A percentile compares a stretch with the other conserved stretches of the same genome.
Evolutionary conservation across 2,113 vertebrate species (phyloP).

Genomic region (Nothobranchius furzeri): DNA sequence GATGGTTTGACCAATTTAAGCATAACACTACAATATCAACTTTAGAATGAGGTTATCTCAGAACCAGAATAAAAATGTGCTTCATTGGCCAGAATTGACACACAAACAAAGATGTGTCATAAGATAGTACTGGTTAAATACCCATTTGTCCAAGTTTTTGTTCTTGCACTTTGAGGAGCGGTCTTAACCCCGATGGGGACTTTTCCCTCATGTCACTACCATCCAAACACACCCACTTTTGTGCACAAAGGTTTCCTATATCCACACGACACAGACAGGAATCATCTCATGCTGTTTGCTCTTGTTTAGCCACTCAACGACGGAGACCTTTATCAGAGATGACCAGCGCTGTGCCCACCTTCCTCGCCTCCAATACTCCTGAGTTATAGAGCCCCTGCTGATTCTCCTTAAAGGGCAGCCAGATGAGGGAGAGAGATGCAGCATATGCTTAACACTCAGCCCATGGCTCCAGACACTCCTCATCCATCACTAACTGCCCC

Average conservation of each 20-base stretch:
- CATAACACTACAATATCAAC: too few species aligned
- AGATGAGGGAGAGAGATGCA: conserved; percentile 57
- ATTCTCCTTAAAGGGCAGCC: conserved; percentile 72
- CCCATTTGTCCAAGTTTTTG: background rate
- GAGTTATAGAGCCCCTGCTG: conserved; percentile 71
- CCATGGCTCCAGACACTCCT: conserved; percentile 60
- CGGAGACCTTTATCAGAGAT: conserved; percentile 67
- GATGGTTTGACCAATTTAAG: too few species aligned
- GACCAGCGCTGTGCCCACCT: conserved; percentile 52
- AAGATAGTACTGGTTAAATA: too few species aligned
- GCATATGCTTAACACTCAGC: conserved; percentile 63
- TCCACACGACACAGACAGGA: conserved; percentile 45
- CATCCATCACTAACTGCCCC: conserved; percentile 77
- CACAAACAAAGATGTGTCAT: too few species aligned
- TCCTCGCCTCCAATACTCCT: conserved; percentile 47
- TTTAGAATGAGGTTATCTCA: too few species aligned
- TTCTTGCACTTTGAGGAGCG: background rate
- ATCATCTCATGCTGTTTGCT: conserved; percentile 54
- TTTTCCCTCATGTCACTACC: conserved; percentile 14
- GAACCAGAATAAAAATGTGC: too few species aligned
- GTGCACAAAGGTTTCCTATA: conserved; percentile 30
- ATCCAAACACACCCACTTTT: conserved; percentile 31
- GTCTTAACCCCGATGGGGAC: conserved; percentile 19
- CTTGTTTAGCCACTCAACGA: conserved; percentile 73
- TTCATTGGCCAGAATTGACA: too few species aligned